Percentiles rank a stretch among this genome's conserved stretches.
phyloP scores from a whole-genome alignment of 2,797 vertebrate species.

The Eleutherodactylus coqui region DNA sequence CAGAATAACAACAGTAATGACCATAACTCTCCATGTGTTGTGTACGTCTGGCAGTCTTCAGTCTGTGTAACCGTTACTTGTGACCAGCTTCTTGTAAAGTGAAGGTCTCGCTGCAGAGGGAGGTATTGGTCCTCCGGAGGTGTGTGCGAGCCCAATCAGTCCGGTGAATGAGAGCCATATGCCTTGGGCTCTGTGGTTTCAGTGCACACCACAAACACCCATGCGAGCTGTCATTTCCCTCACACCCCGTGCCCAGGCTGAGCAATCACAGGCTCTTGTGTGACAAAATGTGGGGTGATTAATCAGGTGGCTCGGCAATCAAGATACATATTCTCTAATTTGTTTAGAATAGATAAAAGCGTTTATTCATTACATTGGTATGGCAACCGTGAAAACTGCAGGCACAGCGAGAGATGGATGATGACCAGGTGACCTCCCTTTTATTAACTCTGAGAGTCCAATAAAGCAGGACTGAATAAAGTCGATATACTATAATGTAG shows the following conservation, averaged over 20 bases:
- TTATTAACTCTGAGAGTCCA: constrained; percentile 18
- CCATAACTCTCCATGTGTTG: neutral
- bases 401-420: neutral
- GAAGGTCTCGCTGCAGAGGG: neutral
- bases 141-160: constrained; percentile 73
- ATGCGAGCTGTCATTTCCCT: constrained; percentile 72
- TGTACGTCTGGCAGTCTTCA: neutral
- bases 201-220: constrained; percentile 72
- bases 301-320: constrained; percentile 48
- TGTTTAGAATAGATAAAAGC: constrained; percentile 53
- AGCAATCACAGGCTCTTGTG: constrained; percentile 23
- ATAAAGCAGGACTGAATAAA: neutral
- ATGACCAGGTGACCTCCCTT: constrained; percentile 11
- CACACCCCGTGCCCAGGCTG: constrained; percentile 49
- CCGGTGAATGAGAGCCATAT: constrained; percentile 76
- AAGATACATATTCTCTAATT: constrained; percentile 43
- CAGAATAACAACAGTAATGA: neutral
- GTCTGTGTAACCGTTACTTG: neutral
- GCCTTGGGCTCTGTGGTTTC: constrained; percentile 77
- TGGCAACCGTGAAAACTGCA: constrained; percentile 16
- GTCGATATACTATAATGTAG: neutral
- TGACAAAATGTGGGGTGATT: constrained; percentile 47
- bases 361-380: constrained; percentile 37
- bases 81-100: neutral
- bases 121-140: constrained; percentile 6